These are phyloP conservation scores for Pseudomyrmex cubaensis DNA, from an alignment of 1,140 invertebrate species.

Conservation along the genomic window DNA sequence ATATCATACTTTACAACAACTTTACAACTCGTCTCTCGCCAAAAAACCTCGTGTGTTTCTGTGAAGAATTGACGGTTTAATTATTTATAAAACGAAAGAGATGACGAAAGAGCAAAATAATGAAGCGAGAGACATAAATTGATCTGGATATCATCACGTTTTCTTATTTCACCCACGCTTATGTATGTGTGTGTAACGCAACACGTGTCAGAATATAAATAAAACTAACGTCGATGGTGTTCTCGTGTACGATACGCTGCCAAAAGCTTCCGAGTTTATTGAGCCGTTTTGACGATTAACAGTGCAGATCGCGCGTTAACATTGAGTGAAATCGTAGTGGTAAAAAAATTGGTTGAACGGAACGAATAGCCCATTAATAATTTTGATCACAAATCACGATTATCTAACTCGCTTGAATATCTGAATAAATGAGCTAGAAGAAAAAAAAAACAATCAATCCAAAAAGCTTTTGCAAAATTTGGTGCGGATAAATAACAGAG, in stretches of 20 bases:
- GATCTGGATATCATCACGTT: constrained; percentile 18
- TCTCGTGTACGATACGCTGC: background rate
- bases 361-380: background rate
- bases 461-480: background rate
- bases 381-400: background rate
- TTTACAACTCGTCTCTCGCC: background rate
- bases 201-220: constrained; percentile 63
- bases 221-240: constrained; percentile 1
- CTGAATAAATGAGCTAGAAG: background rate
- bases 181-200: background rate
- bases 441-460: no score
- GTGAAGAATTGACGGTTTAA: constrained; percentile 18
- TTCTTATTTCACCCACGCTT: background rate
- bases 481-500: constrained; percentile 20
- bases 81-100: constrained; percentile 1
- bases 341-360: background rate
- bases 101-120: constrained; percentile 44
- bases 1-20: background rate
- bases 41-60: no score
- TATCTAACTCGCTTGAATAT: background rate
- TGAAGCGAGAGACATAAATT: constrained; percentile 23
- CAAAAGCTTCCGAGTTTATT: constrained; percentile 30
- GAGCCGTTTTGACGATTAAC: constrained; percentile 1
- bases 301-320: background rate
- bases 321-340: background rate